These are phyloP conservation scores for Fundulus diaphanus DNA, from an alignment of 2,797 vertebrate genomes.

Conservation along the genomic window DNA sequence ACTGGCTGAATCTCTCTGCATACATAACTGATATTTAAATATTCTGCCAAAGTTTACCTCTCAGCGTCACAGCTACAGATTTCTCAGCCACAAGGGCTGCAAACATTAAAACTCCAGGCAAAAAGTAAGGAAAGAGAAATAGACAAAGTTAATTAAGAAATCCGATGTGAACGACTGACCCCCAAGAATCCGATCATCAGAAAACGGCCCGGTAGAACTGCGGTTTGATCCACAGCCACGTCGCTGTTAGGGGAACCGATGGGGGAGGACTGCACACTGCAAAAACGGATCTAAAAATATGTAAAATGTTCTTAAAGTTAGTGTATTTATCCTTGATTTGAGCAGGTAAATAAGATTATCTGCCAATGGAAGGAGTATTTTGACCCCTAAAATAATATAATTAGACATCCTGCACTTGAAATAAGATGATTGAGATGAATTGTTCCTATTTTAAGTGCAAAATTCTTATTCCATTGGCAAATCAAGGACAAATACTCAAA, in stretches of 20 bases:
- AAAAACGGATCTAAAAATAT: too few relatives aligned
- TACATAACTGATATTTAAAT: background rate
- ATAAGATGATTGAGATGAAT: too few relatives aligned
- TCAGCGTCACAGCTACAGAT: background rate
- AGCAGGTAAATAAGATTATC: too few relatives aligned
- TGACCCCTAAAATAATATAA: too few relatives aligned
- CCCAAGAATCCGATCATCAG: background rate
- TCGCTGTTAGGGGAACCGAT: background rate
- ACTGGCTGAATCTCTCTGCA: background rate
- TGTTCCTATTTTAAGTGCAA: too few relatives aligned
- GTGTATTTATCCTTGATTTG: too few relatives aligned
- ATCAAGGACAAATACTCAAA: too few relatives aligned
- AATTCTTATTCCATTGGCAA: too few relatives aligned
- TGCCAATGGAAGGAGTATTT: too few relatives aligned
- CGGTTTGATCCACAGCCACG: background rate
- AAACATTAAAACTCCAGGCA: background rate
- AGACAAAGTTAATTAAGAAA: background rate
- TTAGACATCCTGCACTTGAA: too few relatives aligned
- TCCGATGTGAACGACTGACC: slow-evolving; percentile 2
- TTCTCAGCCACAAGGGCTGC: background rate
- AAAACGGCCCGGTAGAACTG: background rate
- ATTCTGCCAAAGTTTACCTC: background rate
- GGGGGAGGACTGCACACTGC: background rate
- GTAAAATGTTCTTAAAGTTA: too few relatives aligned
- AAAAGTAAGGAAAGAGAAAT: background rate